A percentile compares a stretch with the other conserved stretches of the same genome.
phyloP scores from a whole-genome alignment of 2,797 vertebrate genomes.

The Pantherophis vulpinus region DNA sequence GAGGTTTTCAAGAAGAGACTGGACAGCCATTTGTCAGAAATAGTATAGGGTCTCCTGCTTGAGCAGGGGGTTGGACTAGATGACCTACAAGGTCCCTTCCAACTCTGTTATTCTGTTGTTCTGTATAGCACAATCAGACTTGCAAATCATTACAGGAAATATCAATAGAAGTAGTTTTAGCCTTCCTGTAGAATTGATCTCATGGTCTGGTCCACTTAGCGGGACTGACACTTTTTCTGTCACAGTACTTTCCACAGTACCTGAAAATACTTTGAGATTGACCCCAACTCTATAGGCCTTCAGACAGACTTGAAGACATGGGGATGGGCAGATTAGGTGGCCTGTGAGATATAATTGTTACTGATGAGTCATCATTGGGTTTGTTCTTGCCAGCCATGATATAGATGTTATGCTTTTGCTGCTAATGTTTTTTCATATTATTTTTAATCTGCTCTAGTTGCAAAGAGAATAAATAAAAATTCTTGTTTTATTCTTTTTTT shows the following conservation, averaged over 20 bases:
- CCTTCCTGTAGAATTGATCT: not conserved
- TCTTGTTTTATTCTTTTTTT: not conserved
- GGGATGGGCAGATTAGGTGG: not conserved
- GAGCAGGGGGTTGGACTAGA: too few relatives aligned
- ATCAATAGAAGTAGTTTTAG: not conserved
- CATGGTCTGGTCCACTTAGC: not conserved
- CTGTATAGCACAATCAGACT: not conserved
- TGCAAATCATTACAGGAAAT: not conserved
- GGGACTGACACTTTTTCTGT: not conserved
- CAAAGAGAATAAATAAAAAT: not conserved
- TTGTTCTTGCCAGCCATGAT: not conserved
- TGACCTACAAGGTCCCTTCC: too few relatives aligned
- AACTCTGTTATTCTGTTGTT: too few relatives aligned
- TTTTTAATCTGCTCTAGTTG: not conserved
- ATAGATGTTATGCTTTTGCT: not conserved
- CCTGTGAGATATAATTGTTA: not conserved
- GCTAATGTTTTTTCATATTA: not conserved
- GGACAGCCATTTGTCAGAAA: too few relatives aligned
- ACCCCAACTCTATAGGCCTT: not conserved
- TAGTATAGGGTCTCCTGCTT: too few relatives aligned
- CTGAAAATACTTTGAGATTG: not conserved
- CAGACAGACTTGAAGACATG: not conserved
- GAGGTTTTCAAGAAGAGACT: too few relatives aligned
- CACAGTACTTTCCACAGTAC: not conserved
- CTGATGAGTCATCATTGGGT: not conserved